Percentiles rank a stretch among this genome's conserved stretches.
These are phyloP conservation scores for Solenopsis invicta DNA, from an alignment of 1,140 invertebrate species.

Conservation along the genomic window DNA sequence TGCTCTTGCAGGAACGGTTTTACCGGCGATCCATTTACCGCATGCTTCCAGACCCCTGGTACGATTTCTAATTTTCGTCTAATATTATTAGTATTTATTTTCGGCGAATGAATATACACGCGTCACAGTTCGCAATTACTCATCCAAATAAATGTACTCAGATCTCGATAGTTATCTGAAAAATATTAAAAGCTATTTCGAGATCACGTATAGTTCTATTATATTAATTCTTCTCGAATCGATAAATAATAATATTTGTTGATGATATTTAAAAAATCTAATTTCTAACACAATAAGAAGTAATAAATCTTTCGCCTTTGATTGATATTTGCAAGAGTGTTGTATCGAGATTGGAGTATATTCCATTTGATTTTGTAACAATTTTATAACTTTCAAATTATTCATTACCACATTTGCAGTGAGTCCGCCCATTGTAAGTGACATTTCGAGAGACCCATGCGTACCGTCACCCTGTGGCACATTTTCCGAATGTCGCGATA, in stretches of 20 bases:
- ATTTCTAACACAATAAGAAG: not conserved
- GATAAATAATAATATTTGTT: slow-evolving; percentile 9
- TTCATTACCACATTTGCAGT: slow-evolving; percentile 27
- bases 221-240: not conserved
- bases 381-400: not conserved
- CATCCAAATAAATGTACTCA: not conserved
- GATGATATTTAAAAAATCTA: not conserved
- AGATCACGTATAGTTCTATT: not conserved
- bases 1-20: slow-evolving; percentile 91
- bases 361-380: slow-evolving; percentile 8
- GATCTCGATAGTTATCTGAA: slow-evolving; percentile 6
- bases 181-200: not conserved
- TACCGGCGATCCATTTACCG: slow-evolving; percentile 92
- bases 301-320: not conserved
- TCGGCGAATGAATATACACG: not conserved
- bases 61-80: slow-evolving; percentile 46
- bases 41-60: slow-evolving; percentile 84
- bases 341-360: slow-evolving; percentile 20
- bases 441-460: slow-evolving; percentile 87
- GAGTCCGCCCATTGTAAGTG: slow-evolving; percentile 46
- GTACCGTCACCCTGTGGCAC: slow-evolving; percentile 91
- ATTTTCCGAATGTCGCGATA: slow-evolving; percentile 90
- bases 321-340: not conserved
- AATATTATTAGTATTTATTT: slow-evolving; percentile 10
- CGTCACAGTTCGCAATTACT: not conserved